A percentile compares a stretch with the other conserved stretches of the same genome.
phyloP scores from a whole-genome alignment of 2,113 vertebrate genomes.

The Scytalopus superciliaris region DNA sequence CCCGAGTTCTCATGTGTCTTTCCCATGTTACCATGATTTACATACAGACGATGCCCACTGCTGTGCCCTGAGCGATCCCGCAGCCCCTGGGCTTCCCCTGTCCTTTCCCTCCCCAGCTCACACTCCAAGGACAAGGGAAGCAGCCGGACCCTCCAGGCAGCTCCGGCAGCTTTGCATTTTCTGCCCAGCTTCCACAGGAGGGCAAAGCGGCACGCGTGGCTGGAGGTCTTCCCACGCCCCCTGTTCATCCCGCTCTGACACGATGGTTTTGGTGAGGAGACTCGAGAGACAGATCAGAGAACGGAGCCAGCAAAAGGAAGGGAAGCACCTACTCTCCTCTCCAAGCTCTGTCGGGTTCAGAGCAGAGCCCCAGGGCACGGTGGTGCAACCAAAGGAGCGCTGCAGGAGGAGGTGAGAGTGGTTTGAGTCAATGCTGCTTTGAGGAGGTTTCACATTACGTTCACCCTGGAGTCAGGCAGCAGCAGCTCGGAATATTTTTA shows the following conservation, averaged over 20 bases:
- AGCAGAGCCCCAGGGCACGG: not conserved
- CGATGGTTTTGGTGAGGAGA: not conserved
- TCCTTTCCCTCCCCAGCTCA: not conserved
- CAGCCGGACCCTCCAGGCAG: not conserved
- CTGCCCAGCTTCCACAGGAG: not conserved
- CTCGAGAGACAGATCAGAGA: not conserved
- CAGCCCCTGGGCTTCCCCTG: not conserved
- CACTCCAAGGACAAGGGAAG: not conserved
- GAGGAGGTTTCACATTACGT: conserved; percentile 19
- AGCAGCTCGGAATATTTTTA: conserved; percentile 39
- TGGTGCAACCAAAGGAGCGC: not conserved
- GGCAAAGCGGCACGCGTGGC: not conserved
- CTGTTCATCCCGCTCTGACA: not conserved
- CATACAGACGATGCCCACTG: not conserved
- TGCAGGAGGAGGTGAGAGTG: not conserved
- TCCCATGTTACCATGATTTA: not conserved
- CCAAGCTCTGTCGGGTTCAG: not conserved
- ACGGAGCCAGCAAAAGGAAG: not conserved
- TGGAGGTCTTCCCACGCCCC: not conserved
- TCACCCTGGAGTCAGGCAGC: not conserved
- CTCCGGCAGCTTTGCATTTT: not conserved
- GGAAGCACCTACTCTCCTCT: not conserved
- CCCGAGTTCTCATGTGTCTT: not conserved
- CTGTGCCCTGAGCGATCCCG: not conserved
- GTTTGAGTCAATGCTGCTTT: not conserved